Base-by-base conservation (phyloP, 2,797 vertebrate species). In the Sebastes itinus region DNA sequence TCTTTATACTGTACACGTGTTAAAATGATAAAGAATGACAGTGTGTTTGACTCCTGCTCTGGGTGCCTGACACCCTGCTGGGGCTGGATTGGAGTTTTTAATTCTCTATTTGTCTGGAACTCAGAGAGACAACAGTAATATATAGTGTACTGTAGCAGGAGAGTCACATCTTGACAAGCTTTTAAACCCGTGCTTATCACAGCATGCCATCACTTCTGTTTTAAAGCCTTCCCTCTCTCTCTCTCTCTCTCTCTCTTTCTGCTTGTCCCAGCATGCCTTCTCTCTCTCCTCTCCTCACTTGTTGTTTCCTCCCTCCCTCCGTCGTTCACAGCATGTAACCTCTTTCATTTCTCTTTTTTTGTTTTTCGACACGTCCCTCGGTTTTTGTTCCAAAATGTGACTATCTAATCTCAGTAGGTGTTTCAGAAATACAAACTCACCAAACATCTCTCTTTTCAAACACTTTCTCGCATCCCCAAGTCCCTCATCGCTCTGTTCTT, bases 101-200 rank as follows among this genome's bases (percentile, higher is more conserved):
- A 64, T 83, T 75, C 30, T 23, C 16, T 46, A 0, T 78, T 35
- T 74, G 59, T 58, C 13, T 23, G 12, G 10, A 52, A 64, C 65
- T 46, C 11, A 65, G 62, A 73, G 30, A 77, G 75, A 27, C 49
- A 54, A 23, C 52, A 27, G 60, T 55, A 64, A 72, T 54, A 35
- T 0, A n/a, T 32, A 27, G 33, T n/a, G 65, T 25, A 22, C 72
- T 71, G 16, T 46, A 75, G 11, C 8, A 6, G 49, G 12, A 52
- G 71, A 35, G 49, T 52, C 85, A 64, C 42, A 75, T 76, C 66
- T 65, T 61, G 66, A 73, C 73, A 66, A 72, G 73, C 66, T 84
- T 85, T 76, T 52, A 82, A 85, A 67, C 80, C 72, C 46, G 6
- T 74, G 71, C 64, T 86, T 82, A 89, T 87, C 88, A 70, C 91